phyloP scores from a whole-genome alignment of 2,797 vertebrate species.

The Okamejei kenojei region DNA sequence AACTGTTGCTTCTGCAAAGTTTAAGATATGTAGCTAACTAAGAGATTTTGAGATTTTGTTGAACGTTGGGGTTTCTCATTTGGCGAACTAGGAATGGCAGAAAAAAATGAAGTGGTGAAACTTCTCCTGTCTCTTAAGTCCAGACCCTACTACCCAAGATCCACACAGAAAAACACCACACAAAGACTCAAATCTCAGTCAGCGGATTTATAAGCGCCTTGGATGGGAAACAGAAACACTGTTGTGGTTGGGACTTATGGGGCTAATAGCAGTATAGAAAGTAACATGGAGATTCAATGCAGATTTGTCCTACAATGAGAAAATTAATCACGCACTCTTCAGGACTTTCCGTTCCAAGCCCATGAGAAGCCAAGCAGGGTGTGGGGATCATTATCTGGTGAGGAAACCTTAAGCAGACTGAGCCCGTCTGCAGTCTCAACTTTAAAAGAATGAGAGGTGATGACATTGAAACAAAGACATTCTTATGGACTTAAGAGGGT shows the following conservation, averaged over 20 bases:
- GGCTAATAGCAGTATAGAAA: background rate
- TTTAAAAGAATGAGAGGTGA: too few species aligned
- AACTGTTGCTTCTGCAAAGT: background rate
- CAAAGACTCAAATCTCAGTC: background rate
- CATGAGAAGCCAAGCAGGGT: background rate
- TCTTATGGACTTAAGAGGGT: too few species aligned
- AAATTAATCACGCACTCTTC: background rate
- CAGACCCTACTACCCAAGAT: background rate
- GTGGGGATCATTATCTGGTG: too few species aligned
- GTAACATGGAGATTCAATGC: background rate
- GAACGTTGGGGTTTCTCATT: background rate
- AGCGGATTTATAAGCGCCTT: background rate
- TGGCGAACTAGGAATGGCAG: background rate
- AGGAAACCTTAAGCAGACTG: too few species aligned
- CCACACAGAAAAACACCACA: background rate
- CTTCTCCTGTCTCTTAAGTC: background rate
- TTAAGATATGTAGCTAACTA: background rate
- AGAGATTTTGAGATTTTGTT: background rate
- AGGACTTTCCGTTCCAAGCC: background rate
- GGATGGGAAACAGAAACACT: background rate
- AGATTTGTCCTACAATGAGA: background rate
- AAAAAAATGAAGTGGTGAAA: background rate
- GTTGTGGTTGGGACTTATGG: background rate
- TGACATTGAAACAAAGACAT: too few species aligned
- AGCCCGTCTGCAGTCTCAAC: too few species aligned